phyloP scores from a whole-genome alignment of 2,113 vertebrate species.

The Haemorhous mexicanus region DNA sequence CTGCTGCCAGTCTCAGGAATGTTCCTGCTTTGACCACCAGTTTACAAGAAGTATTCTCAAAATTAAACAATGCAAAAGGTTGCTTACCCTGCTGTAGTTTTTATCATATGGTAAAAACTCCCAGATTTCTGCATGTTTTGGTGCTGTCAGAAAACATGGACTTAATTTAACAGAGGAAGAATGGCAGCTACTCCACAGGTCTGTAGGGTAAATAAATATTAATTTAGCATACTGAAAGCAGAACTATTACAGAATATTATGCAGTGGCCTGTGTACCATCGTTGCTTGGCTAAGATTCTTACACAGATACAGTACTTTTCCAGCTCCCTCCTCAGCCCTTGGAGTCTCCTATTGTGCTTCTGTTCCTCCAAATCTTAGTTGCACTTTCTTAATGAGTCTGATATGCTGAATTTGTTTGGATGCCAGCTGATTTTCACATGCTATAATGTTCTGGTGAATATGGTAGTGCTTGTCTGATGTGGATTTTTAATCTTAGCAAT shows the following conservation, averaged over 20 bases:
- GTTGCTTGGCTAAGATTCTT: background rate
- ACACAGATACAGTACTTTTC: background rate
- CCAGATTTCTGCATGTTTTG: background rate
- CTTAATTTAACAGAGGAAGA: background rate
- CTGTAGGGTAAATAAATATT: background rate
- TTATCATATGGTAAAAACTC: background rate
- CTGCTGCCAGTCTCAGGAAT: background rate
- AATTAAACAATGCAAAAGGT: background rate
- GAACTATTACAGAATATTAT: background rate
- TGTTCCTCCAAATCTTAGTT: conserved; percentile 47
- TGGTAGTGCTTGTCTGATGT: background rate
- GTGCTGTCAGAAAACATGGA: background rate
- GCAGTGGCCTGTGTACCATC: background rate
- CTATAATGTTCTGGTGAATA: background rate
- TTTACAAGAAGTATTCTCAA: background rate
- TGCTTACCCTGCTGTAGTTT: background rate
- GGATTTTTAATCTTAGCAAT: background rate
- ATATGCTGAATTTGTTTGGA: background rate
- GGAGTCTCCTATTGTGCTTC: background rate
- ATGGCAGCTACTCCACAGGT: background rate
- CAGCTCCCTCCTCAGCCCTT: background rate
- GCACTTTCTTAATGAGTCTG: background rate
- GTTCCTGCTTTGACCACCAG: background rate
- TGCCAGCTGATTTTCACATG: background rate
- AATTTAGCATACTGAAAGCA: background rate